A percentile compares a stretch with the other conserved stretches of the same genome.
phyloP scores from a whole-genome alignment of 2,888 invertebrate genomes.

The Spisula solida region DNA sequence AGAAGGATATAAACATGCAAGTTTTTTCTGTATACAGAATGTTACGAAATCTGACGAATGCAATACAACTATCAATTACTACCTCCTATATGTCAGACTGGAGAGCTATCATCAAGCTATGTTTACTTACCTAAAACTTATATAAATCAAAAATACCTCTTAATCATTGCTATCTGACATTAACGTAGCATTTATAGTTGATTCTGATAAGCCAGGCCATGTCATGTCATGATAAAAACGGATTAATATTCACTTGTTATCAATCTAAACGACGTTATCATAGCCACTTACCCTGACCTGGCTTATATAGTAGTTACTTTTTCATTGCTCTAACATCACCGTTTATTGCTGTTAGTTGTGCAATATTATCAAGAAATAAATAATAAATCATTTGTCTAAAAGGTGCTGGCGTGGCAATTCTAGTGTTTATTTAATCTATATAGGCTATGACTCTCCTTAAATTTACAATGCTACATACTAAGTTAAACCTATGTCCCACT shows the following conservation, averaged over 20 bases:
- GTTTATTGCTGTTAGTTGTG: neutral
- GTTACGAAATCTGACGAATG: neutral
- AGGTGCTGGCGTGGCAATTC: neutral
- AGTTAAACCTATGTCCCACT: too few species aligned
- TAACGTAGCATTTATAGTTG: slow-evolving; percentile 4
- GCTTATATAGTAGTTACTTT: neutral
- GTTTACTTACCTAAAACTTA: slow-evolving; percentile 25
- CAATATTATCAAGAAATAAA: neutral
- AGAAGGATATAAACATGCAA: neutral
- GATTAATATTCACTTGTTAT: slow-evolving; percentile 20
- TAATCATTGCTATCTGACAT: slow-evolving; percentile 34
- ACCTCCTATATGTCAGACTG: neutral
- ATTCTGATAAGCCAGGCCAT: slow-evolving; percentile 20
- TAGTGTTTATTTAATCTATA: neutral
- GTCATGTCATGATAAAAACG: slow-evolving; percentile 34
- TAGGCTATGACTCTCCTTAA: neutral
- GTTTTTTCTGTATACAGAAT: neutral
- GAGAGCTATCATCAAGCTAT: neutral
- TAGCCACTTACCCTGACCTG: neutral
- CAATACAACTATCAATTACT: neutral
- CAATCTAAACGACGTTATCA: neutral
- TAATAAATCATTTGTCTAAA: neutral
- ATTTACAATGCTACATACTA: too few species aligned
- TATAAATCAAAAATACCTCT: slow-evolving; percentile 24
- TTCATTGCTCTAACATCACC: neutral